Evolutionary conservation across 2,888 invertebrate species (phyloP), one percentile per base, ranked within the genome.

Genomic region (Lochmaea crataegi): DNA sequence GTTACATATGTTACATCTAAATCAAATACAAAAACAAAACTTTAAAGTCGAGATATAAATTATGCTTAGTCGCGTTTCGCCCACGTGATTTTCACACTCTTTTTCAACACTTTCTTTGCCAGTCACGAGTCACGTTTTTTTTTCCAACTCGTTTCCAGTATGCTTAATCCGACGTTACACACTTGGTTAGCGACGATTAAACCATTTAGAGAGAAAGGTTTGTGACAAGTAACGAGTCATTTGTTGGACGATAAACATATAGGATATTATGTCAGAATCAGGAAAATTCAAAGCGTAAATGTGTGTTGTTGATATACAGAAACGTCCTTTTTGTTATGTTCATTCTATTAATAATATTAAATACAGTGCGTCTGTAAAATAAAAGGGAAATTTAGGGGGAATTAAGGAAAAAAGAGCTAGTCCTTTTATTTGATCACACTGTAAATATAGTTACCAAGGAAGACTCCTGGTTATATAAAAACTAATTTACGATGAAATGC

Each of bases 181-280:
- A 60, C 68, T 58, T 58, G 60, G 60, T 68, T 68, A 60, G 51
- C 60, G n/a, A 60, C 41, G 66, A 53, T 57, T 53, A 42, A 56
- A 61, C 51, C 61, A 16, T 67, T 67, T 58, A 32, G 58, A 38
- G 18, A 22, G 38, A 71, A 71, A 38, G 32, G 32, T 38, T n/a
- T 38, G 32, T 65, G 48, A 48, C 48, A 48, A 38, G 32, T 6
- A 48, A 32, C 48, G 16, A 11, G 11, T n/a, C 16, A 63, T 42
- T 22, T 22, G 48, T 7, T 53, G 38, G 71, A 71, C 79, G 79
- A 79, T 79, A 78, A 76, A 75, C 78, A 78, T 78, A 79, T 75
- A 78, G 75, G 77, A 78, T 76, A n/a, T n/a, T n/a, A 74, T 73
- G 74, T 77, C 75, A 73, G 75, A 68, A 69, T 78, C 77, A 77